phyloP scores from a whole-genome alignment of 2,797 vertebrate species.

The Scleropages formosus region DNA sequence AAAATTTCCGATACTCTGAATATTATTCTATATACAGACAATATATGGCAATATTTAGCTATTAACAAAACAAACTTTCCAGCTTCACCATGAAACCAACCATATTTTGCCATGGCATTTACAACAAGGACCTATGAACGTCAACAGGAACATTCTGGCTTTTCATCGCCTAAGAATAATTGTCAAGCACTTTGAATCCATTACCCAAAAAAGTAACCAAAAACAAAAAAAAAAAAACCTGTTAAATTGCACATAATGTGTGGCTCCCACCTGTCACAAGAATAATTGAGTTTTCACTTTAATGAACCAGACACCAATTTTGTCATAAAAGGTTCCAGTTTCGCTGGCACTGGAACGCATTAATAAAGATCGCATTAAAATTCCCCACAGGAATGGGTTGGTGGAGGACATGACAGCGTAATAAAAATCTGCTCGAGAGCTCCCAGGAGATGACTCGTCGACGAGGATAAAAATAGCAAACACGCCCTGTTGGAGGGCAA shows the following conservation, averaged over 20 bases:
- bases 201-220: not conserved
- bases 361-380: conserved; percentile 57
- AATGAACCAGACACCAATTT: conserved; percentile 36
- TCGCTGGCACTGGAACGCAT: conserved; percentile 29
- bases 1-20: too few species aligned
- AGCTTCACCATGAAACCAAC: too few species aligned
- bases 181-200: not conserved
- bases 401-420: conserved; percentile 43
- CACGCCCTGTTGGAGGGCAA: conserved; percentile 43
- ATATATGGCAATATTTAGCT: too few species aligned
- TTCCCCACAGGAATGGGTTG: conserved; percentile 44
- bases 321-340: conserved; percentile 12
- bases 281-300: conserved; percentile 52
- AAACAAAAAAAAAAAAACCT: not conserved
- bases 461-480: conserved; percentile 68
- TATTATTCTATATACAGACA: too few species aligned
- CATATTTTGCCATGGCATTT: too few species aligned
- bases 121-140: too few species aligned
- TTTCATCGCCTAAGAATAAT: not conserved
- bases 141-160: too few species aligned
- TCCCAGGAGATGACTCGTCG: conserved; percentile 54
- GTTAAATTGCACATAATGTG: conserved; percentile 9
- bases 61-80: too few species aligned
- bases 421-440: conserved; percentile 44
- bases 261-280: conserved; percentile 31